Evolutionary conservation across 2,888 invertebrate genomes (phyloP).

Genomic region (Troilus luridus): DNA sequence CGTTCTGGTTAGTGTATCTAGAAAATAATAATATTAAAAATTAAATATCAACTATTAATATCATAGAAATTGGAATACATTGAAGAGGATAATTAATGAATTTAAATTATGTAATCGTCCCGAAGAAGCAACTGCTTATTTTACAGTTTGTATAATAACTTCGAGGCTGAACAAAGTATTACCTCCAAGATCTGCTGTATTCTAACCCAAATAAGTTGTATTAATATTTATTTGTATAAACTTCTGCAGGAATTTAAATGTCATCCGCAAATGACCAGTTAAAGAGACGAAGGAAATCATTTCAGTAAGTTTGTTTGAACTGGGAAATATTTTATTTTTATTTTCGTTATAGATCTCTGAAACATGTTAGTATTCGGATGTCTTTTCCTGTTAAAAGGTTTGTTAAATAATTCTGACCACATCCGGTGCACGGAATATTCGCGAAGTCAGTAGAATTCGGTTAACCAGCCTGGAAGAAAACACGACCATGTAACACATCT

Average conservation of each 20-base stretch:
- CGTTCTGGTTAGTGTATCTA: too few species aligned
- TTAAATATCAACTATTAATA: too few species aligned
- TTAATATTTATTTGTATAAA: background rate
- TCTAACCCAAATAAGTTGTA: background rate
- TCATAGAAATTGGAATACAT: too few species aligned
- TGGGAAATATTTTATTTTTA: background rate
- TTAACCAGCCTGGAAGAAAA: background rate
- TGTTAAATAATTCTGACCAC: background rate
- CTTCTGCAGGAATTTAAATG: constrained; percentile 53
- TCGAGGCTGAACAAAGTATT: constrained; percentile 5
- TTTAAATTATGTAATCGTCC: background rate
- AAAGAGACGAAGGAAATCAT: constrained; percentile 11
- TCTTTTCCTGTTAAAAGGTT: background rate
- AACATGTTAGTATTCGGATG: background rate
- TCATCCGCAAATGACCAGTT: constrained; percentile 9
- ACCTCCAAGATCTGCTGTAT: background rate
- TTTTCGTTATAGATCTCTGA: background rate
- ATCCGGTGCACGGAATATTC: background rate
- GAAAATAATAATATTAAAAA: too few species aligned
- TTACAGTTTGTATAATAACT: background rate
- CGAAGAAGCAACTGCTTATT: constrained; percentile 15
- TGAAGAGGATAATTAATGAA: background rate
- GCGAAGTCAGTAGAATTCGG: background rate
- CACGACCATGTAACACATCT: background rate
- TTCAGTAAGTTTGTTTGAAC: constrained; percentile 42